These are phyloP conservation scores for Brachyistius frenatus DNA, from an alignment of 2,113 vertebrate species.

Conservation along the genomic window DNA sequence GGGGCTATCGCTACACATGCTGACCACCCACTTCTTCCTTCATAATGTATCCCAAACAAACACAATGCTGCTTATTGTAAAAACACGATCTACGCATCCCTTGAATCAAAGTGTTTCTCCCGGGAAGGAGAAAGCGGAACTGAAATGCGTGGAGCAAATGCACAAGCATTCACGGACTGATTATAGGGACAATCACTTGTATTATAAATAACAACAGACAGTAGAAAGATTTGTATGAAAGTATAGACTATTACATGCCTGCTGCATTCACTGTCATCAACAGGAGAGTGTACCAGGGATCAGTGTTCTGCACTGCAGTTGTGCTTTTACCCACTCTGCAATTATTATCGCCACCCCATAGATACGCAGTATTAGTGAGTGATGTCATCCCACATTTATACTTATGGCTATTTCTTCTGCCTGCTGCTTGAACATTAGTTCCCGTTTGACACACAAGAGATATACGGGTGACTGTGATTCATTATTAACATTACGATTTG, in stretches of 20 bases:
- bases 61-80: not conserved
- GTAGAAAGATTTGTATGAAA: slow-evolving; percentile 18
- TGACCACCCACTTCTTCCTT: slow-evolving; percentile 7
- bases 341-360: slow-evolving; percentile 2
- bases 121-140: not conserved
- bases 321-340: slow-evolving; percentile 16
- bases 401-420: not conserved
- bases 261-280: slow-evolving; percentile 22
- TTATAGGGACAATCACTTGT: not conserved
- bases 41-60: not conserved
- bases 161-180: not conserved
- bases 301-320: slow-evolving; percentile 23
- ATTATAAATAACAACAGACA: slow-evolving; percentile 9
- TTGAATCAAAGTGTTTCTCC: not conserved
- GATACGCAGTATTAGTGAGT: not conserved
- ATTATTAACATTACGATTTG: slow-evolving; percentile 22
- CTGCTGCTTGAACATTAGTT: not conserved
- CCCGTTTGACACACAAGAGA: slow-evolving; percentile 14
- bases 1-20: not conserved
- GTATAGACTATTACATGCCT: slow-evolving; percentile 16
- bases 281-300: not conserved
- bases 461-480: slow-evolving; percentile 10
- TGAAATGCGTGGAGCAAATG: slow-evolving; percentile 3
- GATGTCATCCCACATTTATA: slow-evolving; percentile 1
- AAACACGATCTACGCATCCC: not conserved